Evolutionary conservation across 2,113 vertebrate species (phyloP), one percentile per base, ranked within the genome.

Genomic region (Rhinoderma darwinii): DNA sequence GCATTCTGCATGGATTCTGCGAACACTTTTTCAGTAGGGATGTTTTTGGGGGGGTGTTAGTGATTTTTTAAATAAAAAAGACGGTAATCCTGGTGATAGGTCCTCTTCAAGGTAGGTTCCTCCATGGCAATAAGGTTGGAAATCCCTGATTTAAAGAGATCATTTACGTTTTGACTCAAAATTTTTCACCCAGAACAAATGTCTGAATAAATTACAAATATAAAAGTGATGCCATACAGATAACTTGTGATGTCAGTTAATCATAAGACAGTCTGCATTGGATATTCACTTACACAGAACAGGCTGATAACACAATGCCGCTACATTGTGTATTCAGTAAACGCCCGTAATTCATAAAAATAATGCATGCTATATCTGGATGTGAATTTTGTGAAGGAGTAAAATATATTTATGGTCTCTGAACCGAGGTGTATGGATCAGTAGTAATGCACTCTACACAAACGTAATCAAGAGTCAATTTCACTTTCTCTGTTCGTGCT

Each of bases 371-470:
- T 18, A 43, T 47, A 66, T 50, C 20, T 47, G 47, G 63, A 59
- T 47, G 41, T 12, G 81, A 83, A 70, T 82, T 82, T 22, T 27
- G 59, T 66, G 59, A 82, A 61, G 32, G 25, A 68, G 25, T 68
- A 44, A 83, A 66, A 37, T 43, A 30, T 50, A 43, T 83, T 83
- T 35, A 50, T 51, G 17, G 37, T 27, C 30, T 74, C 18, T 73
- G 82, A 84, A 54, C 66, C 35, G 32, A 74, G 44, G 14, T 9
- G 18, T 73, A 72, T 15, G 56, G 43, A 74, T 50, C 70, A 84
- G 50, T 73, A 27, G 66, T 74, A 74, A 84, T 74, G 37, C 25
- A 37, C 44, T 84, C 35, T 54, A 59, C 82, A 84, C 66, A 74
- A 51, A 59, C 20, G 9, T 35, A 72, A 72, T 82, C 39, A 63